These are phyloP conservation scores for Calameuta pallipes DNA, from an alignment of 2,888 invertebrate species.

Conservation along the genomic window DNA sequence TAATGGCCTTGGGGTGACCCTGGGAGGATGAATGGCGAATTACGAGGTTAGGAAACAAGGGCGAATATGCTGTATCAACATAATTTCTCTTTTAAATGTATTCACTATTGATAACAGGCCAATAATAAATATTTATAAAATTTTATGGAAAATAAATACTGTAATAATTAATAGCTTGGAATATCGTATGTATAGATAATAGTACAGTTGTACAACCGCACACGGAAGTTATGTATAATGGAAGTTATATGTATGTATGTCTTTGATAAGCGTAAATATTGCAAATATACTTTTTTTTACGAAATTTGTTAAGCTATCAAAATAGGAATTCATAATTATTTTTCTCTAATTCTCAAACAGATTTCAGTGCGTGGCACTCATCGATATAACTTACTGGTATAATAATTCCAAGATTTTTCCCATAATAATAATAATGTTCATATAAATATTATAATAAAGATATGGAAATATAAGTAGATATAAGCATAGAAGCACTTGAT, in stretches of 20 bases:
- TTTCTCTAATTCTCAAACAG: background rate
- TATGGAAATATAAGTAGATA: background rate
- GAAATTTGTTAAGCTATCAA: background rate
- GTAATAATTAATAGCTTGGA: background rate
- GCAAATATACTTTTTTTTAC: background rate
- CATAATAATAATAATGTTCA: background rate
- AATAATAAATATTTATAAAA: slow-evolving; percentile 3
- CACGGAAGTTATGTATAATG: too few species aligned
- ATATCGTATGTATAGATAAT: background rate
- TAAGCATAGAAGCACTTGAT: background rate
- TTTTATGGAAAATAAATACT: background rate
- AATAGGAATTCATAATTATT: background rate
- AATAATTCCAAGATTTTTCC: background rate
- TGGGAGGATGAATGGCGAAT: background rate
- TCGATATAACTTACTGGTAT: background rate
- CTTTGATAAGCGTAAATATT: background rate
- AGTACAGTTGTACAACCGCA: background rate
- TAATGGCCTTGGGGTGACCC: background rate
- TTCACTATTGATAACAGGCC: background rate
- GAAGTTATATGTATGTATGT: background rate
- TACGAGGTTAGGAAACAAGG: background rate
- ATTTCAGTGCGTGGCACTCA: background rate
- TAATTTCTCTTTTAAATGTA: background rate
- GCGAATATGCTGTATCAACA: background rate
- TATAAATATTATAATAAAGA: background rate